Evolutionary conservation across 2,888 invertebrate species (phyloP).

Genomic region (Trissolcus brochymenae): DNA sequence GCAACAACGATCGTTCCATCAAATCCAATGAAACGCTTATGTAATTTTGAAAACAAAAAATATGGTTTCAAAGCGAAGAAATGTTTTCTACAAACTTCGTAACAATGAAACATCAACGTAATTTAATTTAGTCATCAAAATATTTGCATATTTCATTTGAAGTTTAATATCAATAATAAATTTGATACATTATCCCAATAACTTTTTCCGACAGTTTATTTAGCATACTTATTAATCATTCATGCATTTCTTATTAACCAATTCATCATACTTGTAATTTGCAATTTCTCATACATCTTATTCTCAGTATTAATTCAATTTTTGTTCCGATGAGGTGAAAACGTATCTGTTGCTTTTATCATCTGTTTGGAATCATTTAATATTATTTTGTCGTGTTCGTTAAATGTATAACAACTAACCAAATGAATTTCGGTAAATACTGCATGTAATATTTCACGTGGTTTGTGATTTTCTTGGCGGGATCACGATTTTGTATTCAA

Average conservation of each 20-base stretch:
- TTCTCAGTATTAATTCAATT: slow-evolving; percentile 10
- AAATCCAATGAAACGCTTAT: slow-evolving; percentile 11
- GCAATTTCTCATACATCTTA: slow-evolving; percentile 11
- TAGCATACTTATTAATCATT: too few species aligned
- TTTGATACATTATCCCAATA: too few species aligned
- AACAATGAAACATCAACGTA: too few species aligned
- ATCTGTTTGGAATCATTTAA: slow-evolving; percentile 39
- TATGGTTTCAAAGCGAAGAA: too few species aligned
- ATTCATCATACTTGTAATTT: too few species aligned
- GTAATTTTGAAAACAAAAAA: slow-evolving; percentile 2
- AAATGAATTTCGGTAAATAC: slow-evolving; percentile 12
- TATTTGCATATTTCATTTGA: too few species aligned
- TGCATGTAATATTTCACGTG: slow-evolving; percentile 43
- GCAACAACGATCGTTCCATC: slow-evolving; percentile 2
- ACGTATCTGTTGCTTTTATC: slow-evolving; percentile 9
- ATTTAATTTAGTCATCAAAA: too few species aligned
- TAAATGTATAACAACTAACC: slow-evolving; percentile 7
- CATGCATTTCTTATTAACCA: too few species aligned
- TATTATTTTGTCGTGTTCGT: slow-evolving; percentile 23
- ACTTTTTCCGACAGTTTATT: too few species aligned
- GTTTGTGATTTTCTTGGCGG: slow-evolving; percentile 13
- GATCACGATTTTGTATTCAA: slow-evolving; percentile 32
- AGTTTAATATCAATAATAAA: too few species aligned
- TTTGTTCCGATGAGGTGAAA: slow-evolving; percentile 21
- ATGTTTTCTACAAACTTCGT: too few species aligned